Conservation (phyloP, 2,888 invertebrate genomes). For the Sturmia bella region DNA sequence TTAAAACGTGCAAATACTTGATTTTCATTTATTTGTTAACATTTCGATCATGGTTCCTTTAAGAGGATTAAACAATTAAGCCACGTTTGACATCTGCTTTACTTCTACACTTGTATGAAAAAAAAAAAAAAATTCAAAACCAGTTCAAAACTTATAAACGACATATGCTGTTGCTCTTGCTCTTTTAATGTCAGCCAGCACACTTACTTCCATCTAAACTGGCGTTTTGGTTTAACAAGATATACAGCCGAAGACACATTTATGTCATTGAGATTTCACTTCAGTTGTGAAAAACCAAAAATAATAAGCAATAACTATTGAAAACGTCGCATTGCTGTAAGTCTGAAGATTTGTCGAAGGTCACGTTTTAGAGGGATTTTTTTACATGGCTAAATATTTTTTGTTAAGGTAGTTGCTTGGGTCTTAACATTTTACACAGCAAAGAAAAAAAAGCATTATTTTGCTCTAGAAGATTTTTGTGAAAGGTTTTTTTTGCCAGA, state of each 20-base stretch:
- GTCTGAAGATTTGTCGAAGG: constrained; percentile 70
- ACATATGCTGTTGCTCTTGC: constrained; percentile 51
- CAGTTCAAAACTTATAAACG: constrained; percentile 37
- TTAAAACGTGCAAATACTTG: constrained; percentile 58
- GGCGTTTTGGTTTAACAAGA: background rate
- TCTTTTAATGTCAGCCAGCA: constrained; percentile 27
- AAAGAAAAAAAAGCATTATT: too few species aligned
- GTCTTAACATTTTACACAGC: too few species aligned
- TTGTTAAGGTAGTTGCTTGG: too few species aligned
- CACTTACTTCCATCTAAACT: background rate
- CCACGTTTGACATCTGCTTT: constrained; percentile 63
- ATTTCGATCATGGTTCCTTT: constrained; percentile 3
- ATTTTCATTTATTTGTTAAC: constrained; percentile 53
- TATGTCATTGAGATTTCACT: constrained; percentile 1
- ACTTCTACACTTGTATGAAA: constrained; percentile 46
- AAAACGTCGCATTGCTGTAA: constrained; percentile 67
- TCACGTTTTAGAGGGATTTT: constrained; percentile 67
- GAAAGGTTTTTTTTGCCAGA: too few species aligned
- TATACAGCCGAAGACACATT: constrained; percentile 38
- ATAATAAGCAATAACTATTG: background rate
- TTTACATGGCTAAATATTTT: background rate
- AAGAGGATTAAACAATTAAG: constrained; percentile 55
- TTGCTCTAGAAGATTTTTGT: too few species aligned
- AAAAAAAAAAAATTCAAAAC: constrained; percentile 2
- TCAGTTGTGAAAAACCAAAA: background rate